These are phyloP conservation scores for Actenoides lindsayi DNA, from an alignment of 2,113 vertebrate species.

Conservation along the genomic window DNA sequence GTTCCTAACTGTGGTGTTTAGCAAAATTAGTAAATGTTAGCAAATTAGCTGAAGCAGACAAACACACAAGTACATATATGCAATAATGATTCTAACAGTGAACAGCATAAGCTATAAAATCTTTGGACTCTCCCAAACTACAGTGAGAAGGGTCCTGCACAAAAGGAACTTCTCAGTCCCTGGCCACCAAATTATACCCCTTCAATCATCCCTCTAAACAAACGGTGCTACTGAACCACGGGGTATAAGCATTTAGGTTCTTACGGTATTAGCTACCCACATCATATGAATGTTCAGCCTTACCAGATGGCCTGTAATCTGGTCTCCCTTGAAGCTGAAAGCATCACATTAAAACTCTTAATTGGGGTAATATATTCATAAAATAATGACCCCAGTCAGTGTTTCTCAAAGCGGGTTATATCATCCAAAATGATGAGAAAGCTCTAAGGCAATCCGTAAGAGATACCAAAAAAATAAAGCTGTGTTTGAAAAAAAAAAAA, in stretches of 20 bases:
- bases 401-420: background rate
- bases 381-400: constrained; percentile 14
- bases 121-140: background rate
- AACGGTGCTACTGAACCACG: background rate
- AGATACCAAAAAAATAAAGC: background rate
- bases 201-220: background rate
- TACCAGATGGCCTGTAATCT: constrained; percentile 61
- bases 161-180: background rate
- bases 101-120: background rate
- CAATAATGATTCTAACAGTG: background rate
- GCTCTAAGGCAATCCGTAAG: background rate
- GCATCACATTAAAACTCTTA: constrained; percentile 19
- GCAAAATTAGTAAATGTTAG: background rate
- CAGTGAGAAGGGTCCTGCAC: background rate
- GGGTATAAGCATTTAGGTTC: background rate
- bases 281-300: background rate
- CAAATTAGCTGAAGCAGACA: background rate
- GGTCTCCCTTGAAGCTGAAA: constrained; percentile 53
- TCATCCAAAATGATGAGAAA: background rate
- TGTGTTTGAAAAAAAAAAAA: background rate
- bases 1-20: background rate
- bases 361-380: constrained; percentile 41
- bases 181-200: background rate
- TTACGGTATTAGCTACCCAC: background rate
- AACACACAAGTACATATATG: background rate